phyloP scores from a whole-genome alignment of 35 echinoderm and acorn worm species.

The Patiria miniata region DNA sequence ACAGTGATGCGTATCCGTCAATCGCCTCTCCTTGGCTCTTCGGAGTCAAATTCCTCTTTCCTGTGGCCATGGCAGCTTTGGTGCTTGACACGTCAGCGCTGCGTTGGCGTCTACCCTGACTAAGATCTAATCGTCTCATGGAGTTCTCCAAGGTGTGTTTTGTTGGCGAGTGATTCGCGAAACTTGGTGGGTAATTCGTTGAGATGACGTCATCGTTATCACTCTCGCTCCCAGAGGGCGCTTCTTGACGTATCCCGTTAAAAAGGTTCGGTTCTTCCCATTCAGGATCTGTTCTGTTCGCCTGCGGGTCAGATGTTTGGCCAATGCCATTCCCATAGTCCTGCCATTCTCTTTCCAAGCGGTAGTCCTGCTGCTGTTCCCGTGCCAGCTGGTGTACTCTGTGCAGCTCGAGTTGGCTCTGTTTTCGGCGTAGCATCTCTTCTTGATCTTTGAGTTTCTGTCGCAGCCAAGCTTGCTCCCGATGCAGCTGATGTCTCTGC shows the following conservation, averaged over 20 bases:
- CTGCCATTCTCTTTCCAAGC: neutral
- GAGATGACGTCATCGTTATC: neutral
- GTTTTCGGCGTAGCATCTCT: conserved; percentile 8
- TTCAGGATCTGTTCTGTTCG: neutral
- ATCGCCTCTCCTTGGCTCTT: neutral
- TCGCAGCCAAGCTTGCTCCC: conserved; percentile 33
- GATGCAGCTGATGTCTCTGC: neutral
- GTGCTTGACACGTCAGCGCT: neutral
- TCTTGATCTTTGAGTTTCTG: conserved; percentile 43
- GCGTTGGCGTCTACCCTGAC: neutral
- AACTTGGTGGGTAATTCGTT: conserved; percentile 40
- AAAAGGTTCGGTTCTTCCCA: neutral
- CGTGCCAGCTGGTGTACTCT: conserved; percentile 7
- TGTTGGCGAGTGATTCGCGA: neutral
- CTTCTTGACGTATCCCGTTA: neutral
- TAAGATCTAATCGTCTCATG: neutral
- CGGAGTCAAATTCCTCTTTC: neutral
- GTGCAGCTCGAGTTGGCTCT: conserved; percentile 16
- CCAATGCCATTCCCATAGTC: neutral
- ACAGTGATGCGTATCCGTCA: conserved; percentile 26
- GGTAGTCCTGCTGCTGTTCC: neutral
- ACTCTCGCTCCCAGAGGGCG: neutral
- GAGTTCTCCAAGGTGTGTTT: neutral
- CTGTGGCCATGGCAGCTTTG: neutral
- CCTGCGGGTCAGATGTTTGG: neutral